phyloP scores from a whole-genome alignment of 2,888 invertebrate species.

The Temnothorax ravouxi region DNA sequence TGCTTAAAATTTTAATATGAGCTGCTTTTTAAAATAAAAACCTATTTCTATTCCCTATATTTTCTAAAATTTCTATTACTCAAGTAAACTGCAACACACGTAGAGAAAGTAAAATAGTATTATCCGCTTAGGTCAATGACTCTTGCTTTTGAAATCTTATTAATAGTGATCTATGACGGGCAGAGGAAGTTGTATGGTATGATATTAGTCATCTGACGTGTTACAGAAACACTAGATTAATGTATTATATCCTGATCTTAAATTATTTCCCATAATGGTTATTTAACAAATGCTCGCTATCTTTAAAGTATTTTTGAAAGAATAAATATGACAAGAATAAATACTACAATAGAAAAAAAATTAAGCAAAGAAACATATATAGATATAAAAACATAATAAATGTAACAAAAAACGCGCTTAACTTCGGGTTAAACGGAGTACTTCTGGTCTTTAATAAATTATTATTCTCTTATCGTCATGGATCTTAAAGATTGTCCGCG shows the following conservation, averaged over 20 bases:
- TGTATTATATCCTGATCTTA: not conserved
- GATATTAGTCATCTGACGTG: not conserved
- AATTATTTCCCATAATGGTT: not conserved
- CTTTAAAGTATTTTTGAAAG: constrained; percentile 19
- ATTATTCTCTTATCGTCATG: too few relatives aligned
- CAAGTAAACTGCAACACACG: not conserved
- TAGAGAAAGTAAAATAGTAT: constrained; percentile 35
- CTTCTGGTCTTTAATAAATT: too few relatives aligned
- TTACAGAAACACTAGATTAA: constrained; percentile 11
- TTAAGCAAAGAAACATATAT: too few relatives aligned
- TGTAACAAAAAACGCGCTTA: too few relatives aligned
- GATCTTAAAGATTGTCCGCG: too few relatives aligned
- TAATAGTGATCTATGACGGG: not conserved
- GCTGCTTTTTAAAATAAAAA: not conserved
- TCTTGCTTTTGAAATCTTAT: constrained; percentile 8
- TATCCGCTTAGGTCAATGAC: constrained; percentile 4
- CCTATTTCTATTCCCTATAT: not conserved
- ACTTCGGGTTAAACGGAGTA: too few relatives aligned
- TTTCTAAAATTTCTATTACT: not conserved
- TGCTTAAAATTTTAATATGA: not conserved
- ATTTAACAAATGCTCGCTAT: not conserved
- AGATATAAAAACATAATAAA: too few relatives aligned
- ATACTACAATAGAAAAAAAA: not conserved
- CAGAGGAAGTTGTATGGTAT: not conserved
- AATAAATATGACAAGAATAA: not conserved